Evolutionary conservation across 2,888 invertebrate genomes (phyloP).

Genomic region (Thereva unica): DNA sequence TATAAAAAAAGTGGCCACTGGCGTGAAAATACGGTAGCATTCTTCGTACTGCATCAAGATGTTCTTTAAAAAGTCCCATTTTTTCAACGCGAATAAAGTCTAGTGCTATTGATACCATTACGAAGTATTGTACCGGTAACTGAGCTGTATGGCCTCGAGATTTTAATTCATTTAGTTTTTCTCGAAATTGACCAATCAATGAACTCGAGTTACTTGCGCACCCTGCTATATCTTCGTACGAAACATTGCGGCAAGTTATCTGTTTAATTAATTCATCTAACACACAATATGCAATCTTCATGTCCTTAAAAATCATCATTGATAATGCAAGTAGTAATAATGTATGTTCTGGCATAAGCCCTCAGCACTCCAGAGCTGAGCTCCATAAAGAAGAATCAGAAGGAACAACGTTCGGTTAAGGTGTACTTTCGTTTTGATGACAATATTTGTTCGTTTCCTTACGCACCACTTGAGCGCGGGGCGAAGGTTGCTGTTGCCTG

Average conservation of each 20-base stretch:
- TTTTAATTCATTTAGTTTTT: conserved; percentile 23
- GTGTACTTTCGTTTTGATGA: no score
- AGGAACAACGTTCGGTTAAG: no score
- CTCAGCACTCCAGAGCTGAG: no score
- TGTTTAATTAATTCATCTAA: conserved; percentile 10
- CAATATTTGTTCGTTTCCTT: no score
- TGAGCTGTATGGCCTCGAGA: conserved; percentile 39
- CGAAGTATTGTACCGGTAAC: conserved; percentile 51
- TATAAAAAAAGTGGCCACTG: conserved; percentile 47
- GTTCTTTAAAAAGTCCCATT: conserved; percentile 45
- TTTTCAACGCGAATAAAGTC: conserved; percentile 48
- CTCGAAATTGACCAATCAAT: conserved; percentile 26
- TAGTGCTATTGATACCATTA: conserved; percentile 49
- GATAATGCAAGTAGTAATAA: conserved; percentile 23
- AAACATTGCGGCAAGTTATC: conserved; percentile 1
- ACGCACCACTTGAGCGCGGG: no score
- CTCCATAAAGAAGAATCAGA: no score
- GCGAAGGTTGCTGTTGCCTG: no score
- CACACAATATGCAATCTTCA: neutral
- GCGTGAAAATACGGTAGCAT: conserved; percentile 54
- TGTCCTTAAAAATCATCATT: conserved; percentile 10
- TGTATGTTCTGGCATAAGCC: conserved; percentile 25
- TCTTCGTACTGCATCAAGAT: conserved; percentile 47
- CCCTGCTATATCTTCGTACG: conserved; percentile 14
- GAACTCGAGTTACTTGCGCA: conserved; percentile 14